Evolutionary conservation across 2,888 invertebrate species (phyloP).

Genomic region (Hyles lineata): DNA sequence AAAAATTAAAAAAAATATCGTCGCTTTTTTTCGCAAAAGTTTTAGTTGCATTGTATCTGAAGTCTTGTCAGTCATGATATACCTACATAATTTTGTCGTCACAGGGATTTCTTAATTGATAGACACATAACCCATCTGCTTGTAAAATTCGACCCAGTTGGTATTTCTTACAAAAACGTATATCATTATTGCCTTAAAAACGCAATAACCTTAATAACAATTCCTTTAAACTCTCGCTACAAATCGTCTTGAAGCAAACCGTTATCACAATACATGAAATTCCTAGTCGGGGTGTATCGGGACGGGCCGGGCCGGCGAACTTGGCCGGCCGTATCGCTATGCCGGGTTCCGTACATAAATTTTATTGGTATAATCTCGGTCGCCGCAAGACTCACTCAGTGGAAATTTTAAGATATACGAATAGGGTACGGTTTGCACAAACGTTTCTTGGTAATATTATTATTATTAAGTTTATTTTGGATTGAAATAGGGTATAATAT

Average conservation of each 20-base stretch:
- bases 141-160: too few species aligned
- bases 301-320: conserved; percentile 29
- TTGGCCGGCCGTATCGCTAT: conserved; percentile 46
- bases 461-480: not conserved
- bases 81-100: too few species aligned
- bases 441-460: conserved; percentile 26
- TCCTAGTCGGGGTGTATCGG: not conserved
- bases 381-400: conserved; percentile 82
- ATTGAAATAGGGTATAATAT: too few species aligned
- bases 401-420: conserved; percentile 84
- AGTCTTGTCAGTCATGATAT: too few species aligned
- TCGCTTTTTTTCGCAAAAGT: too few species aligned
- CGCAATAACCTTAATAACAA: too few species aligned
- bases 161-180: too few species aligned
- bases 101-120: too few species aligned
- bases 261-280: conserved; percentile 33
- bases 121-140: too few species aligned
- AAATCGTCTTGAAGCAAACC: not conserved
- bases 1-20: too few species aligned
- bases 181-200: too few species aligned
- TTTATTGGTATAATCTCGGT: conserved; percentile 81
- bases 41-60: too few species aligned
- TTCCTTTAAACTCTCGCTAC: not conserved
- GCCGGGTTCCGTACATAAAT: conserved; percentile 75
- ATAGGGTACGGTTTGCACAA: conserved; percentile 63